Percentiles rank a stretch among this genome's conserved stretches.
phyloP scores from a whole-genome alignment of 1,140 invertebrate genomes.

The Saccostrea cuccullata region DNA sequence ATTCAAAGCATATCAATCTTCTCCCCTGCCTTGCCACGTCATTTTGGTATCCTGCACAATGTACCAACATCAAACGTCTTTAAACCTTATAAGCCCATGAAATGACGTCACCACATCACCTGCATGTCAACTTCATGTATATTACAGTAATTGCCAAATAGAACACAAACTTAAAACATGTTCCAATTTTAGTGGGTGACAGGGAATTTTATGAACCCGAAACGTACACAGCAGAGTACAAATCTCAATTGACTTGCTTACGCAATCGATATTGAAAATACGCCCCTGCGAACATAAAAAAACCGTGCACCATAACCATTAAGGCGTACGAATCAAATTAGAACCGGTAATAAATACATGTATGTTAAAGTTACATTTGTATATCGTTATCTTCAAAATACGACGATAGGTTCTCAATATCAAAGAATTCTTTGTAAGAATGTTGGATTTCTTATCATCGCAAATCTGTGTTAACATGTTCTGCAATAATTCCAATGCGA shows the following conservation, averaged over 20 bases:
- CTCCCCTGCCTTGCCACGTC: not conserved
- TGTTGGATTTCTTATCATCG: not conserved
- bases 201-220: not conserved
- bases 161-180: not conserved
- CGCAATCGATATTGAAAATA: constrained; percentile 13
- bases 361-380: not conserved
- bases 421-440: constrained; percentile 2
- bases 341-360: not conserved
- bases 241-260: not conserved
- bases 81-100: not conserved
- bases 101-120: not conserved
- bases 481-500: not conserved
- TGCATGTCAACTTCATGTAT: not conserved
- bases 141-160: constrained; percentile 8
- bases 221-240: constrained; percentile 4
- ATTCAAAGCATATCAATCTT: not conserved
- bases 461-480: not conserved
- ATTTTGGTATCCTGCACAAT: constrained; percentile 5
- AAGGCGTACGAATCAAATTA: constrained; percentile 6
- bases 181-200: not conserved
- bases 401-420: constrained; percentile 11
- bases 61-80: constrained; percentile 4
- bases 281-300: not conserved
- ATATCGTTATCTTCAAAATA: not conserved
- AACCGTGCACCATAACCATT: not conserved